phyloP scores from a whole-genome alignment of 2,797 vertebrate species.

The Prunella strophiata region DNA sequence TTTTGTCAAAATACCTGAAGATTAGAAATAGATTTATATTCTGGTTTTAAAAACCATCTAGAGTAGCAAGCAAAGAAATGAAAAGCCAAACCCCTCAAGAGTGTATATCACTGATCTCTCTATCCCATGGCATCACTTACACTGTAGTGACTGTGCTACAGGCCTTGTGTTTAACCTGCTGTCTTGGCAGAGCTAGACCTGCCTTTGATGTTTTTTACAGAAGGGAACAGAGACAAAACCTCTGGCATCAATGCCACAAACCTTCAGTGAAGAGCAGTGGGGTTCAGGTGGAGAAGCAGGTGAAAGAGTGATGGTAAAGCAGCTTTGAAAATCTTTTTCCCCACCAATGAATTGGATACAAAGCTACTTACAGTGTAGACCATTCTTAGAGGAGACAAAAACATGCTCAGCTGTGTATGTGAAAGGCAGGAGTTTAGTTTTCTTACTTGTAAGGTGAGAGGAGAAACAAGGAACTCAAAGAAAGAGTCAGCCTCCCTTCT shows the following conservation, averaged over 20 bases:
- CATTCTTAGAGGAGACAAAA: background rate
- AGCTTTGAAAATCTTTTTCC: background rate
- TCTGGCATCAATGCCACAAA: background rate
- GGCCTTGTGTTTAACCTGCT: background rate
- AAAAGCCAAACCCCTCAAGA: background rate
- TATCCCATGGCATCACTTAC: background rate
- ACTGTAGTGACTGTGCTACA: background rate
- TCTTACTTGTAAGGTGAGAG: background rate
- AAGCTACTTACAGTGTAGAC: background rate
- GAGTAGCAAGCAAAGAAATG: background rate
- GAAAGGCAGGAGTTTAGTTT: background rate
- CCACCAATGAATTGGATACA: background rate
- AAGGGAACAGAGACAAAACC: background rate
- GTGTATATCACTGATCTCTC: background rate
- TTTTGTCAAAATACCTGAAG: background rate
- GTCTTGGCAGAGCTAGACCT: background rate
- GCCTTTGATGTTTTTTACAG: background rate
- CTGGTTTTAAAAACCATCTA: background rate
- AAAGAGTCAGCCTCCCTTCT: background rate
- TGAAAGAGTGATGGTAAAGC: background rate
- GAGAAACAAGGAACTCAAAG: background rate
- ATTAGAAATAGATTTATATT: conserved; percentile 12
- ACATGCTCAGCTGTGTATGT: background rate
- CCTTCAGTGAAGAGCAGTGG: background rate
- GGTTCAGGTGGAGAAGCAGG: background rate